A percentile compares a stretch with the other conserved stretches of the same genome.
Conservation (phyloP, 2,113 vertebrate genomes). For the Cottus gobio region DNA sequence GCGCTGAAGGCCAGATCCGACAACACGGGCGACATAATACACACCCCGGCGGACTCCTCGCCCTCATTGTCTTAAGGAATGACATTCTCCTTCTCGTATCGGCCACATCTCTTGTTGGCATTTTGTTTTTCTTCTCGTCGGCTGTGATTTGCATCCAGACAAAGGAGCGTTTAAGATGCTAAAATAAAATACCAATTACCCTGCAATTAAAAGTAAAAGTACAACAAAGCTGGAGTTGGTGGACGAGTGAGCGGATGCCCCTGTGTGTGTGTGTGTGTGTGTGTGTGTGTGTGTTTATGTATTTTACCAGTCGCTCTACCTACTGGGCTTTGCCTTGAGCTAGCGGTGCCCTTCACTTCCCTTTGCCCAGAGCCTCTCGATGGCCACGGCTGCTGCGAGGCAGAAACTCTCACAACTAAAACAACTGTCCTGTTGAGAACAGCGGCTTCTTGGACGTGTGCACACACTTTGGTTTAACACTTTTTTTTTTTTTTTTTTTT, state of each 20-base stretch:
- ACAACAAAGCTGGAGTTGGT: slow-evolving; percentile 20
- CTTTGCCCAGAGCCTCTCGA: slow-evolving; percentile 75
- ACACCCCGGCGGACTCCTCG: background rate
- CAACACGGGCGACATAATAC: slow-evolving; percentile 18
- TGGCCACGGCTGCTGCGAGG: slow-evolving; percentile 47
- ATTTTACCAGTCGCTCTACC: slow-evolving; percentile 47
- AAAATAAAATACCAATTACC: slow-evolving; percentile 8
- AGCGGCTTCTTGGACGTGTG: slow-evolving; percentile 38
- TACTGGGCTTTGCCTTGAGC: slow-evolving; percentile 78
- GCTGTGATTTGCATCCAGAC: background rate
- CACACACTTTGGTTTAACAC: slow-evolving; percentile 48
- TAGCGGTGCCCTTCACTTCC: slow-evolving; percentile 75
- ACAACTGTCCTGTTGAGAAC: slow-evolving; percentile 59
- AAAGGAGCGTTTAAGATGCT: slow-evolving; percentile 22
- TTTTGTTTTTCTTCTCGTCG: background rate
- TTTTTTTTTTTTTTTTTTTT: too few species aligned
- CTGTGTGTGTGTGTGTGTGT: slow-evolving; percentile 27
- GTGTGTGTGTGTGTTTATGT: slow-evolving; percentile 26
- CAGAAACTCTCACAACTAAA: slow-evolving; percentile 40
- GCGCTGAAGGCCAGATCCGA: slow-evolving; percentile 21
- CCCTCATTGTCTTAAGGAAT: background rate
- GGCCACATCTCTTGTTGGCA: background rate
- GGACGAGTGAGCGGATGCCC: background rate
- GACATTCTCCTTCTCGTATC: background rate
- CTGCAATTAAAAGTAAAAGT: slow-evolving; percentile 31